A percentile compares a stretch with the other conserved stretches of the same genome.
These are phyloP conservation scores for Falcunculus frontatus DNA, from an alignment of 2,113 vertebrate species.

Conservation along the genomic window DNA sequence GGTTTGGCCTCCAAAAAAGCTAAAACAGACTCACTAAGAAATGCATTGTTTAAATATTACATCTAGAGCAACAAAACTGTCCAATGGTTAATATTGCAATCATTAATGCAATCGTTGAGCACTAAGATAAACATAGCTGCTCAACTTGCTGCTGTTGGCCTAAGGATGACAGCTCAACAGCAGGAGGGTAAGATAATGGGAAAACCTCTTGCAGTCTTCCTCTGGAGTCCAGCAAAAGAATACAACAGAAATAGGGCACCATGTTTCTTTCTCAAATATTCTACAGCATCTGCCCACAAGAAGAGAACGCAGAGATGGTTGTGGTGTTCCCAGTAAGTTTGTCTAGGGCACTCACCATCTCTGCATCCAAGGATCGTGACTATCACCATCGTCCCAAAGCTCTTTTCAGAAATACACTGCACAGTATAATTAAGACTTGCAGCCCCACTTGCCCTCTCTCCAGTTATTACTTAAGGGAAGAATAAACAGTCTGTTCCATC, in stretches of 20 bases:
- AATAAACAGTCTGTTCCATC: not conserved
- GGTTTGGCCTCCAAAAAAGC: constrained; percentile 1
- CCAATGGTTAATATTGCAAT: not conserved
- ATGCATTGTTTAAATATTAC: not conserved
- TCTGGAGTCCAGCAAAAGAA: not conserved
- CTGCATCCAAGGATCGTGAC: not conserved
- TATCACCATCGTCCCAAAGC: not conserved
- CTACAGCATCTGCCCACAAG: not conserved
- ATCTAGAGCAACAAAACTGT: not conserved
- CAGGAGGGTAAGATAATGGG: constrained; percentile 16
- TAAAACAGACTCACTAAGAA: not conserved
- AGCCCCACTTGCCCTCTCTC: not conserved
- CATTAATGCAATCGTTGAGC: not conserved
- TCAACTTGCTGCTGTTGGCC: not conserved
- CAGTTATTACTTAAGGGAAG: not conserved
- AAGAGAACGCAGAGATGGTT: not conserved
- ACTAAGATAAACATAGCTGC: not conserved
- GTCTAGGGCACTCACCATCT: not conserved
- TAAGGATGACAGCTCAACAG: not conserved
- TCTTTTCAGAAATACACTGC: not conserved
- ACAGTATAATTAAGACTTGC: not conserved
- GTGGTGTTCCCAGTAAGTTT: not conserved
- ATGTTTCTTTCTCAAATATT: not conserved
- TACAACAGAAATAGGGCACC: not conserved
- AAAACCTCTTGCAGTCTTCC: not conserved